A percentile compares a stretch with the other conserved stretches of the same genome.
phyloP scores from a whole-genome alignment of 2,888 invertebrate genomes.

The Icerya purchasi region DNA sequence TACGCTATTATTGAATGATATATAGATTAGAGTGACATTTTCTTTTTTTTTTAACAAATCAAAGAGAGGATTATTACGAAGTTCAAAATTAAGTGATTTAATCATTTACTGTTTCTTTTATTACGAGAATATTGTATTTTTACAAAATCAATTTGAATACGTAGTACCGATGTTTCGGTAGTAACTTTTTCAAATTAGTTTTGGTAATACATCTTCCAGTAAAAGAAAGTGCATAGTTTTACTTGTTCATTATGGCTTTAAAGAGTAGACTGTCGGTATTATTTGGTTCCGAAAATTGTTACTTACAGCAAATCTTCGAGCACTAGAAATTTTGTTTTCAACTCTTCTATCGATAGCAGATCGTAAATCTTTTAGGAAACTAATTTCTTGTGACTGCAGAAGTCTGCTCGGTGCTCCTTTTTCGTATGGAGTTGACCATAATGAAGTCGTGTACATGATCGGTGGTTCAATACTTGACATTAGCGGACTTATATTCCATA shows the following conservation, averaged over 20 bases:
- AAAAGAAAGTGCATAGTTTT: background rate
- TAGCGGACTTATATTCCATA: slow-evolving; percentile 91
- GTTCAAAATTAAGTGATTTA: too few species aligned
- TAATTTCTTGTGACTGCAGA: slow-evolving; percentile 69
- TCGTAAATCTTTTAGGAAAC: slow-evolving; percentile 64
- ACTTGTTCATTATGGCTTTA: background rate
- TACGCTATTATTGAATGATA: too few species aligned
- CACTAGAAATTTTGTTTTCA: slow-evolving; percentile 83
- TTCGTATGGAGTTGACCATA: slow-evolving; percentile 73
- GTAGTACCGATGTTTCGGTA: too few species aligned
- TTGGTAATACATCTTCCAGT: too few species aligned
- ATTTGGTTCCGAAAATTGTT: background rate
- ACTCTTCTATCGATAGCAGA: slow-evolving; percentile 70
- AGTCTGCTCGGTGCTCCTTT: slow-evolving; percentile 57
- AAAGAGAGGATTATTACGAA: too few species aligned
- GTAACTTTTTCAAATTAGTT: too few species aligned
- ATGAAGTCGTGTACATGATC: slow-evolving; percentile 67
- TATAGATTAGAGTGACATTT: too few species aligned
- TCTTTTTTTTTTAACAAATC: too few species aligned
- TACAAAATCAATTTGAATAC: too few species aligned
- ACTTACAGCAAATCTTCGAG: slow-evolving; percentile 81
- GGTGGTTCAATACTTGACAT: slow-evolving; percentile 90
- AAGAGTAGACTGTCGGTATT: background rate
- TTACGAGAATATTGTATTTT: too few species aligned
- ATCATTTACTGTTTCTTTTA: too few species aligned